Conservation (phyloP, 2,797 vertebrate genomes). For the Yasuhikotakia modesta region DNA sequence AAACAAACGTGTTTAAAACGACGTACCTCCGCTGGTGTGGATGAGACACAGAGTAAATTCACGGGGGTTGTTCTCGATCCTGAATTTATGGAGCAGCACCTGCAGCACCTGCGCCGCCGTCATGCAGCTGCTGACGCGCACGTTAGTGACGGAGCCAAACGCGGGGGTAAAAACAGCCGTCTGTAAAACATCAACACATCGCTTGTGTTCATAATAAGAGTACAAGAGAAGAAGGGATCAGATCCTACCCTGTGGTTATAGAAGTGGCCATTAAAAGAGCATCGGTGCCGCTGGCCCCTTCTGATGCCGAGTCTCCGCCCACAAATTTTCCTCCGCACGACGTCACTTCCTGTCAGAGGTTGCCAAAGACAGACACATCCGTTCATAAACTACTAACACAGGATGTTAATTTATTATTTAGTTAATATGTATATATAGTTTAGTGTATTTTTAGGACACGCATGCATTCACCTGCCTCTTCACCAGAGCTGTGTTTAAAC, state of each 20-base stretch:
- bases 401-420: not conserved
- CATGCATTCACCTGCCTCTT: conserved; percentile 63
- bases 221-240: not conserved
- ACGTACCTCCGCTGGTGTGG: conserved; percentile 89
- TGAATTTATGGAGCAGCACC: conserved; percentile 95
- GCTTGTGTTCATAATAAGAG: not conserved
- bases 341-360: conserved; percentile 85
- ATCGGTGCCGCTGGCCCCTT: conserved; percentile 87
- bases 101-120: conserved; percentile 89
- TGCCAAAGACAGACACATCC: not conserved
- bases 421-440: too few relatives aligned
- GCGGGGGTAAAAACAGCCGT: conserved; percentile 92
- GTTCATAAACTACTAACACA: not conserved
- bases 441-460: not conserved
- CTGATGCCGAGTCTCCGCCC: conserved; percentile 68
- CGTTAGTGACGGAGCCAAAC: conserved; percentile 91
- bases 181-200: conserved; percentile 65
- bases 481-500: conserved; percentile 46
- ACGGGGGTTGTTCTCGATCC: conserved; percentile 93
- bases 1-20: not conserved
- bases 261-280: conserved; percentile 97
- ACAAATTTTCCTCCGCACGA: conserved; percentile 81
- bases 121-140: conserved; percentile 96
- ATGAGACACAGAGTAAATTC: conserved; percentile 93
- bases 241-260: conserved; percentile 90